Evolutionary conservation across 2,113 vertebrate genomes (phyloP), one percentile per base, ranked within the genome.

Genomic region (Muntiacus muntjak): DNA sequence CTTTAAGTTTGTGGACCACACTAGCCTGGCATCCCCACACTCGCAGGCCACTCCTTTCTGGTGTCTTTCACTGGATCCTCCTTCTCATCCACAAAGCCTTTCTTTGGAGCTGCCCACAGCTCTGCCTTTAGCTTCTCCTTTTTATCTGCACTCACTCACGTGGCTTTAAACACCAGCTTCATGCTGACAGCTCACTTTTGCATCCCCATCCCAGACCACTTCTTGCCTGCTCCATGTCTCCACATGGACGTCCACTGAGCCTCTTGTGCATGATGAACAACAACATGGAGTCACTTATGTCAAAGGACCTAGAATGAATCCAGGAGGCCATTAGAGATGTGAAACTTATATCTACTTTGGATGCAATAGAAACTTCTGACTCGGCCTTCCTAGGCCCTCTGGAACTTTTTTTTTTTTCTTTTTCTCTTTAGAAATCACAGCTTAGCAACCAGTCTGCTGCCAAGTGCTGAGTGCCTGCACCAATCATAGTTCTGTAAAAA

Each of bases 61-160:
- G 6, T 21, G 4, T 21, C 11, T 16, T 28, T 50, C 47, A 21
- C 36, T 25, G 14, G 30, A 16, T 21, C 67, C n/a, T 89, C 47
- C 30, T 64, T 40, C 43, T 52, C n/a, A 0, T 52, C 84, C 21
- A 36, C 64, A 33, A 6, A 23, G 26, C 54, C 16, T 84, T 45
- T 13, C 1, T 0, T 14, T 6, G 3, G 23, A 8, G 10, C 1
- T 64, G 26, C 43, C 43, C 30, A 28, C 0, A 0, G 23, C 30
- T 58, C 30, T 76, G 28, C n/a, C 57, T 33, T 57, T 1, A 6
- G 3, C 14, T 17, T 64, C 78, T 76, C 60, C 13, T 16, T 67
- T 82, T 45, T 2, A 19, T 47, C 55, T n/a, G 50, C 21, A 47
- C 6, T 71, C n/a, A 43, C 9, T 16, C 55, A 25, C 6, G 7